phyloP scores from a whole-genome alignment of 2,113 vertebrate genomes.

The Chaetops frenatus region DNA sequence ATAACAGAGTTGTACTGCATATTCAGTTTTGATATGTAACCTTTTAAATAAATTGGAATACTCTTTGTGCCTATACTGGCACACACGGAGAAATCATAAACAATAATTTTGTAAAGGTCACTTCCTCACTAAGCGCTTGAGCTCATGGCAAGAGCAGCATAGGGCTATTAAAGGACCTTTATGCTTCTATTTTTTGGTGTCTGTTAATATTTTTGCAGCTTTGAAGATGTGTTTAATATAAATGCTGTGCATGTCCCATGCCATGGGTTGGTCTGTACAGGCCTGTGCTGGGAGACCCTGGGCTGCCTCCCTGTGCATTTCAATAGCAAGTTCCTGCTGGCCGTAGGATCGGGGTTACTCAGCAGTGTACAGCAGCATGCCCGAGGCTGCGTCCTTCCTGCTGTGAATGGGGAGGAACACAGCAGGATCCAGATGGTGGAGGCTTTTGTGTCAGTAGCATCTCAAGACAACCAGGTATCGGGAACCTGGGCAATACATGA shows the following conservation, averaged over 20 bases:
- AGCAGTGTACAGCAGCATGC: accelerated
- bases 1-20: constrained; percentile 69
- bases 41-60: constrained; percentile 84
- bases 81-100: constrained; percentile 68
- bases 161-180: constrained; percentile 44
- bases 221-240: not conserved
- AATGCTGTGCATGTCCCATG: not conserved
- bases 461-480: not conserved
- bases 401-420: not conserved
- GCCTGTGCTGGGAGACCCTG: not conserved
- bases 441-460: not conserved
- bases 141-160: constrained; percentile 30
- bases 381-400: not conserved
- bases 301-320: not conserved
- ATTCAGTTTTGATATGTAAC: constrained; percentile 78
- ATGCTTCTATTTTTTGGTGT: not conserved
- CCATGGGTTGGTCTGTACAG: not conserved
- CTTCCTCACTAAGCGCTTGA: constrained; percentile 45
- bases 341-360: accelerated
- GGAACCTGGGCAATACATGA: not conserved
- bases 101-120: constrained; percentile 78
- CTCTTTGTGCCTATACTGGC: constrained; percentile 62
- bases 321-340: not conserved
- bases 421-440: not conserved
- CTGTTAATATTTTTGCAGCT: constrained; percentile 30